Evolutionary conservation across 1,140 invertebrate genomes (phyloP).

Genomic region (Pogonomyrmex barbatus): DNA sequence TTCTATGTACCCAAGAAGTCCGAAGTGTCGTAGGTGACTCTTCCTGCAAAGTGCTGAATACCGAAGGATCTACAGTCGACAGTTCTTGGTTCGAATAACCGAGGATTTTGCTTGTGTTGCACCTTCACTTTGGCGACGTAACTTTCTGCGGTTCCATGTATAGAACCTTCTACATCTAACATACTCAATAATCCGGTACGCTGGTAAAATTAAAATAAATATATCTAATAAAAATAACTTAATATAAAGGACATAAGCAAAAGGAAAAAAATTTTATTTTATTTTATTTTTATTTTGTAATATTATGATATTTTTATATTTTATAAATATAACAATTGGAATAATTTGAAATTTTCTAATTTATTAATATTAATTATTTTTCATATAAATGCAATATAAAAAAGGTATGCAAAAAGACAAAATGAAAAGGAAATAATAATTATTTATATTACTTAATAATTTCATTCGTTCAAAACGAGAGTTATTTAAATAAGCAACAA

Average conservation of each 20-base stretch:
- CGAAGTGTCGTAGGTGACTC: conserved; percentile 95
- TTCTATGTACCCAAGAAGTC: conserved; percentile 90
- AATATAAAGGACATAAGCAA: not conserved
- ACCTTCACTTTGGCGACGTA: conserved; percentile 95
- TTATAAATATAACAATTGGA: not conserved
- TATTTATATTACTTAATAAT: not conserved
- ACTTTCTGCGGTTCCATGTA: conserved; percentile 94
- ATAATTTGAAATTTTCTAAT: not conserved
- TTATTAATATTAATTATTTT: not conserved
- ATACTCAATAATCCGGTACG: conserved; percentile 96
- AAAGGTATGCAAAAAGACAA: not conserved
- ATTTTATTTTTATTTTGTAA: not conserved
- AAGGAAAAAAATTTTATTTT: not conserved
- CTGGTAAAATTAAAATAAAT: conserved; percentile 80
- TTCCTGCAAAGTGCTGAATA: conserved; percentile 96
- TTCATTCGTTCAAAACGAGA: not conserved
- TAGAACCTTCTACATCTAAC: conserved; percentile 96
- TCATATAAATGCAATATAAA: not conserved
- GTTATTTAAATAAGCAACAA: not conserved
- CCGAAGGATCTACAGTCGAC: conserved; percentile 93
- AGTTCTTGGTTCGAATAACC: conserved; percentile 91
- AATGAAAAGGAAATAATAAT: not conserved
- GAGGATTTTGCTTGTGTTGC: conserved; percentile 92
- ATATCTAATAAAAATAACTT: not conserved
- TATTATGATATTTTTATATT: not conserved